Conservation (phyloP, 2,888 invertebrate genomes). For the Hoplodrina blanda region DNA sequence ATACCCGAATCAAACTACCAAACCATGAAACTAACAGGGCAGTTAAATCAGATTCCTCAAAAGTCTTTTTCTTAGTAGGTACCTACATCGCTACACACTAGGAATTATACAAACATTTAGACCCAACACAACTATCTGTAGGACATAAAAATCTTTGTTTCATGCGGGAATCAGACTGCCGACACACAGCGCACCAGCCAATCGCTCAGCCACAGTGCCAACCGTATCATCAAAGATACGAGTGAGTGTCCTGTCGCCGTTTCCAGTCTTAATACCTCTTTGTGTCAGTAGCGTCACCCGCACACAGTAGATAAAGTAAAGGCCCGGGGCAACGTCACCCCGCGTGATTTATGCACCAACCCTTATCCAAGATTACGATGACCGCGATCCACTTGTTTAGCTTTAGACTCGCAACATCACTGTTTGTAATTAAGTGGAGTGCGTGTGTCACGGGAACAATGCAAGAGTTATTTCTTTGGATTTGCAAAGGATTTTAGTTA, state of each 20-base stretch:
- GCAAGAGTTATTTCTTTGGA: conserved; percentile 54
- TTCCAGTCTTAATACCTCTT: conserved; percentile 65
- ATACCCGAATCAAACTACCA: too few relatives aligned
- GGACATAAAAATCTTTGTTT: too few relatives aligned
- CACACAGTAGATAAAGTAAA: conserved; percentile 89
- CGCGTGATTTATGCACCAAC: conserved; percentile 88
- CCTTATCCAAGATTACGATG: conserved; percentile 91
- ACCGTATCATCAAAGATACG: too few relatives aligned
- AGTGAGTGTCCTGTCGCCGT: not conserved
- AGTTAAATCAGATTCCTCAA: too few relatives aligned
- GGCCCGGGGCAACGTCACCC: conserved; percentile 87
- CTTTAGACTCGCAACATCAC: conserved; percentile 76
- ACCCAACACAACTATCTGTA: too few relatives aligned
- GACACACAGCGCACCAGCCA: too few relatives aligned
- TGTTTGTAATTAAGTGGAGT: conserved; percentile 71
- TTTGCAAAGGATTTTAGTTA: conserved; percentile 39
- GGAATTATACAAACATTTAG: too few relatives aligned
- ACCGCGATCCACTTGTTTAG: conserved; percentile 89
- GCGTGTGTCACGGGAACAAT: conserved; percentile 63
- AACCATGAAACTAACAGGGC: too few relatives aligned
- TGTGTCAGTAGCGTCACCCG: conserved; percentile 83
- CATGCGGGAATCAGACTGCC: too few relatives aligned
- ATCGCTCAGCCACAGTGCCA: too few relatives aligned
- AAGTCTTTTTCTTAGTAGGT: too few relatives aligned
- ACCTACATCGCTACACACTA: too few relatives aligned